Percentiles rank a stretch among this genome's conserved stretches.
phyloP scores from a whole-genome alignment of 2,797 vertebrate species.

The Lithobates pipiens region DNA sequence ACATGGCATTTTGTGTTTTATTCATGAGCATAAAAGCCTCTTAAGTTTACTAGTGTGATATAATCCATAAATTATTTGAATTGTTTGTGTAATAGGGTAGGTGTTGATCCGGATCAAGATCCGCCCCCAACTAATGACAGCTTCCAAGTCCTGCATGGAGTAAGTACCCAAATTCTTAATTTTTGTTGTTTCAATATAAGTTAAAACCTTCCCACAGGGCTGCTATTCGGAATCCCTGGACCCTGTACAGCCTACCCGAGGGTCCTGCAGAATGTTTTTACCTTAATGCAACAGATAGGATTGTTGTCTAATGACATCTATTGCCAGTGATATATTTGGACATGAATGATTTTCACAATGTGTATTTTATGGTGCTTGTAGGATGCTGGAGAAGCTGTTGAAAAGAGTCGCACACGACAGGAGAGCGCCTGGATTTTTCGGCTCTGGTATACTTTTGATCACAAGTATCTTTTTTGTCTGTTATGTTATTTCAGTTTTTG shows the following conservation, averaged over 20 bases:
- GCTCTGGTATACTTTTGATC: slow-evolving; percentile 97
- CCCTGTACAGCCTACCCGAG: too few species aligned
- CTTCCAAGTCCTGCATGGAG: slow-evolving; percentile 96
- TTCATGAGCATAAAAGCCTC: background rate
- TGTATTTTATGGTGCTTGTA: slow-evolving; percentile 65
- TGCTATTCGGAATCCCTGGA: too few species aligned
- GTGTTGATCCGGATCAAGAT: slow-evolving; percentile 95
- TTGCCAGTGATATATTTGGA: background rate
- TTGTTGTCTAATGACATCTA: too few species aligned
- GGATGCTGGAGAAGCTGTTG: slow-evolving; percentile 85
- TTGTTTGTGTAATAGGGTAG: slow-evolving; percentile 80
- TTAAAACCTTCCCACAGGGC: too few species aligned
- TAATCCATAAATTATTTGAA: background rate
- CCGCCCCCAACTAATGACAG: slow-evolving; percentile 88
- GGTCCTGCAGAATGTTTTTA: too few species aligned
- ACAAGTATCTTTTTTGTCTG: slow-evolving; percentile 92
- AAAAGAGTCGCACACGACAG: slow-evolving; percentile 89
- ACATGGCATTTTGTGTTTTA: background rate
- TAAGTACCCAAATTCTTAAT: slow-evolving; percentile 74
- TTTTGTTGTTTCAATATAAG: background rate
- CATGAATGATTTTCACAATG: background rate
- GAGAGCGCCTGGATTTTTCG: slow-evolving; percentile 98
- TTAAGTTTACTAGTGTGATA: background rate
- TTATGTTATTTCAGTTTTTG: background rate
- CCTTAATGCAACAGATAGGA: too few species aligned